phyloP scores from a whole-genome alignment of 2,888 invertebrate genomes.

The Drosophila mimica region DNA sequence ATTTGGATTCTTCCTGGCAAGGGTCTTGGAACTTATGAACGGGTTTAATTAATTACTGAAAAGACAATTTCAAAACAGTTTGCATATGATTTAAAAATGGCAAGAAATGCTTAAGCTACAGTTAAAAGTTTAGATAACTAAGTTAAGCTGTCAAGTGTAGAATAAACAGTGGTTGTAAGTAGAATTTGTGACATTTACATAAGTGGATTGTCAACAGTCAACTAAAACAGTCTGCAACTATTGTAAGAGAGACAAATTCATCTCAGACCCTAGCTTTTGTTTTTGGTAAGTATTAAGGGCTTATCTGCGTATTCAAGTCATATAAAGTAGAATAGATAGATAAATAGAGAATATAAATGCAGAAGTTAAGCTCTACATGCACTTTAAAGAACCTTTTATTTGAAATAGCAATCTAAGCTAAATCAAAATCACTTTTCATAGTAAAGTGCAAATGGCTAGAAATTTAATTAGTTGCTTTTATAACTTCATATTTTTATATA shows the following conservation, averaged over 20 bases:
- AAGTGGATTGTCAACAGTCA: conserved; percentile 2
- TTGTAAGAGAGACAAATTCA: not conserved
- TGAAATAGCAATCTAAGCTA: not conserved
- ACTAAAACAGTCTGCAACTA: not conserved
- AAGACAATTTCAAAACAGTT: not conserved
- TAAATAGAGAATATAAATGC: not conserved
- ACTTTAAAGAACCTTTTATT: not conserved
- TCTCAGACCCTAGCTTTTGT: not conserved
- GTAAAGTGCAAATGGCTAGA: not conserved
- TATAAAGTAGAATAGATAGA: too few relatives aligned
- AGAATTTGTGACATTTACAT: not conserved
- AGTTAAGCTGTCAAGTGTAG: not conserved
- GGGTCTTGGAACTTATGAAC: not conserved
- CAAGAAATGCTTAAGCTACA: not conserved
- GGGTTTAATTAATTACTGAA: conserved; percentile 28
- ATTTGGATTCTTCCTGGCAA: conserved; percentile 14
- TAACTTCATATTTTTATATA: not conserved
- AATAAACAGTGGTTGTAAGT: not conserved
- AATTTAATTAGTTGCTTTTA: too few relatives aligned
- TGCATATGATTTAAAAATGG: not conserved
- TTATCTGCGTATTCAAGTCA: not conserved
- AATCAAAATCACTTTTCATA: not conserved
- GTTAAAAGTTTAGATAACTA: not conserved
- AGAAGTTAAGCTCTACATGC: not conserved
- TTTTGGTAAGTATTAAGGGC: not conserved